These are phyloP conservation scores for Scaptomyza flava DNA, from an alignment of 2,888 invertebrate species.

Conservation along the genomic window DNA sequence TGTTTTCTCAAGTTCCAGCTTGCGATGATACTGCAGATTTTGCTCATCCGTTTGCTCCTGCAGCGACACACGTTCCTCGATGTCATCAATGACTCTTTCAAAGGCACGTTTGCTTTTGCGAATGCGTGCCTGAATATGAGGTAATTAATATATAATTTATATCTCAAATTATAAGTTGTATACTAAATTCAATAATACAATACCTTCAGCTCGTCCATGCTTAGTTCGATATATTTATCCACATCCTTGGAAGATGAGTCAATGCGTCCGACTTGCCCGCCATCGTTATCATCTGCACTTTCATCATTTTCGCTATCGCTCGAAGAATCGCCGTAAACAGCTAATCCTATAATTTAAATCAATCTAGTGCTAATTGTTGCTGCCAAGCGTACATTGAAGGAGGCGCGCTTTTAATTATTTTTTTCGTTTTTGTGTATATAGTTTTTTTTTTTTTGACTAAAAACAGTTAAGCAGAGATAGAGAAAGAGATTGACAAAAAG, in stretches of 20 bases:
- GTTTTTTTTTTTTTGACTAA: constrained; percentile 17
- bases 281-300: constrained; percentile 61
- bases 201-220: constrained; percentile 90
- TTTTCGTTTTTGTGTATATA: constrained; percentile 2
- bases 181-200: neutral
- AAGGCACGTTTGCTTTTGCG: constrained; percentile 88
- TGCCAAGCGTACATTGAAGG: constrained; percentile 43
- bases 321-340: constrained; percentile 90
- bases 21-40: constrained; percentile 71
- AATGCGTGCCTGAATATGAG: constrained; percentile 85
- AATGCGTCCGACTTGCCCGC: constrained; percentile 64
- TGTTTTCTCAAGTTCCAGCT: constrained; percentile 54
- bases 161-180: neutral
- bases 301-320: constrained; percentile 87
- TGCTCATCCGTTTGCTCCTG: constrained; percentile 86
- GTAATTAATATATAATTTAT: neutral
- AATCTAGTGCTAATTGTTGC: constrained; percentile 81
- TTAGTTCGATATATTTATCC: constrained; percentile 47
- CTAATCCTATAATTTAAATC: constrained; percentile 89
- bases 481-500: constrained; percentile 1
- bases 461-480: constrained; percentile 29
- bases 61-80: constrained; percentile 88
- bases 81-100: constrained; percentile 90
- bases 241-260: constrained; percentile 84
- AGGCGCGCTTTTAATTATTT: constrained; percentile 36